Base-by-base conservation (phyloP, 2,888 invertebrate genomes). In the Prenolepis imparis region DNA sequence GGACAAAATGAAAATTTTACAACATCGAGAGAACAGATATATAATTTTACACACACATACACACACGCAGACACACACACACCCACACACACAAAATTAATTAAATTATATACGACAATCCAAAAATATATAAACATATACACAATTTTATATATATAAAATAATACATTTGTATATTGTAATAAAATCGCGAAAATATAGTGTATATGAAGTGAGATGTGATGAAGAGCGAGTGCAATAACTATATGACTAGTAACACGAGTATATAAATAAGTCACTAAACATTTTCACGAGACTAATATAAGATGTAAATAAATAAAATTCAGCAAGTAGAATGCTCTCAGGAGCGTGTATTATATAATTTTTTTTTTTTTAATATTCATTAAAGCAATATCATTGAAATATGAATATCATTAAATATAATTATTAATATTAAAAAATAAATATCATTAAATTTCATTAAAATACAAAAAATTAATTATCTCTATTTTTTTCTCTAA, bases 181-280 rank as follows among this genome's bases (percentile, higher is more conserved):
- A 28, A 18, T 32, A 85, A 70, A 85, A 63, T 84, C 84, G 86
- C 84, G 78, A 78, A 41, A 77, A 84, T 41, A 67, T 48, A 78
- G 67, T 68, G 70, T 85, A 59, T 41, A 52, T 44, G 63, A 28
- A 66, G 72, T 83, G 78, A 64, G 55, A 73, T 68, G 72, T 86
- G 84, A 87, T 80, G 84, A 72, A 84, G 84, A 88, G 85, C 87
- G 68, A 84, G 88, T 88, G 90, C 88, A 87, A 82, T 84, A 84
- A 86, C 66, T 72, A 84, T 59, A 82, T 66, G 82, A 86, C 57
- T 82, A 83, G 44, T 83, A 88, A 85, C 86, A 88, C 84, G 74
- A 84, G 75, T 73, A 28, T 28, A 28, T n/a, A 83, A 75, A 87
- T 39, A 55, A 84, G 82, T 83, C 82, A 70, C 88, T 90, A 90